phyloP scores from a whole-genome alignment of 2,113 vertebrate species.

The Gnathonemus echidnorhynchus region DNA sequence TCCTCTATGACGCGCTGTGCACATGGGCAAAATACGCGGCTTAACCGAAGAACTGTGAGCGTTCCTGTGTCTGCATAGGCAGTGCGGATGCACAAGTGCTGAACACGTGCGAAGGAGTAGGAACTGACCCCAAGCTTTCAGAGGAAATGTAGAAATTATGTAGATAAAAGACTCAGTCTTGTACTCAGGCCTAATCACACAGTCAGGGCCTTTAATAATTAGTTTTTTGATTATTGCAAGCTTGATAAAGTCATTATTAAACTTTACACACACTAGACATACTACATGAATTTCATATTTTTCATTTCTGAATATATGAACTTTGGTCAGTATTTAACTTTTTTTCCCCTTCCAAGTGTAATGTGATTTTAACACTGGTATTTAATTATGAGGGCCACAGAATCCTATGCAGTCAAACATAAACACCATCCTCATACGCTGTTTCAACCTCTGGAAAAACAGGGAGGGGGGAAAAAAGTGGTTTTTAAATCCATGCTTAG shows the following conservation, averaged over 20 bases:
- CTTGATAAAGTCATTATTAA: not conserved
- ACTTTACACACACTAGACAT: not conserved
- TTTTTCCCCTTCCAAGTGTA: not conserved
- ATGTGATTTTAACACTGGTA: not conserved
- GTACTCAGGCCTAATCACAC: not conserved
- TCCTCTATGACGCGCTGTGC: no score
- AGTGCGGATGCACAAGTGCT: no score
- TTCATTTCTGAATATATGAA: not conserved
- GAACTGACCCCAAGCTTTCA: not conserved
- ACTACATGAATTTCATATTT: not conserved
- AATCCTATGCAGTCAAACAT: not conserved
- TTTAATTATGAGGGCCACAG: not conserved
- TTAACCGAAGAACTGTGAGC: no score
- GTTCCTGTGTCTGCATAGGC: no score
- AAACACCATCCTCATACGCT: not conserved
- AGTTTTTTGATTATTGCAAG: not conserved
- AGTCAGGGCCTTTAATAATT: not conserved
- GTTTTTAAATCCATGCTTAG: not conserved
- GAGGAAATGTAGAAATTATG: not conserved
- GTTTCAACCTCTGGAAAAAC: not conserved
- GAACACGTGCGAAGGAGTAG: no score
- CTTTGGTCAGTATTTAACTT: not conserved
- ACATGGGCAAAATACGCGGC: no score
- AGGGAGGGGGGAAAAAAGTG: not conserved
- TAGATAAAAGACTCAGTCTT: not conserved